phyloP scores from a whole-genome alignment of 2,113 vertebrate genomes.

The Ctenodactylus gundi region DNA sequence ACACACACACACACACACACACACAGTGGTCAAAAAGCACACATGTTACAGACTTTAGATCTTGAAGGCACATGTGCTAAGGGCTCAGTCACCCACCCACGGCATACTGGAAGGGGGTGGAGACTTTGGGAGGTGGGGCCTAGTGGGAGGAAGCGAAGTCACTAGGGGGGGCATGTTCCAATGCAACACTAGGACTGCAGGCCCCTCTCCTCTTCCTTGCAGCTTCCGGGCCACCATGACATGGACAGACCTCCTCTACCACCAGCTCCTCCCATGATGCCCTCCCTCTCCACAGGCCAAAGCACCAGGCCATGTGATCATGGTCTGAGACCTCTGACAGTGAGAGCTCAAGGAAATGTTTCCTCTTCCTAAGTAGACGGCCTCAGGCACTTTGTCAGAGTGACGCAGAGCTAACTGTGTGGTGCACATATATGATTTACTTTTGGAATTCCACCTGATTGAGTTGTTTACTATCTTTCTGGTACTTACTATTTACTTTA shows the following conservation, averaged over 20 bases:
- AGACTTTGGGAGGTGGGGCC: not conserved
- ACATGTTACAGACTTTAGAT: not conserved
- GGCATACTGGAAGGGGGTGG: not conserved
- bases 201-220: not conserved
- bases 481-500: too few relatives aligned
- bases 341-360: not conserved
- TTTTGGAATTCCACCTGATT: not conserved
- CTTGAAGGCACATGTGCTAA: not conserved
- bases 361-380: not conserved
- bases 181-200: not conserved
- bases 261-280: not conserved
- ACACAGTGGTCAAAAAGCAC: not conserved
- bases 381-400: not conserved
- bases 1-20: not conserved
- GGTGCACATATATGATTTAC: not conserved
- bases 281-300: not conserved
- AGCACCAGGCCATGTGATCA: not conserved
- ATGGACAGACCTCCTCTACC: not conserved
- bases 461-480: not conserved
- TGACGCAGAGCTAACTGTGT: not conserved
- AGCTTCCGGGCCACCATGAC: not conserved
- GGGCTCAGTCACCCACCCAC: not conserved
- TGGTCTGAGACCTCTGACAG: not conserved
- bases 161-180: not conserved
- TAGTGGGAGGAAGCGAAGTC: not conserved